Percentiles rank a stretch among this genome's conserved stretches.
phyloP scores from a whole-genome alignment of 2,888 invertebrate genomes.

The Drosophila prolongata region DNA sequence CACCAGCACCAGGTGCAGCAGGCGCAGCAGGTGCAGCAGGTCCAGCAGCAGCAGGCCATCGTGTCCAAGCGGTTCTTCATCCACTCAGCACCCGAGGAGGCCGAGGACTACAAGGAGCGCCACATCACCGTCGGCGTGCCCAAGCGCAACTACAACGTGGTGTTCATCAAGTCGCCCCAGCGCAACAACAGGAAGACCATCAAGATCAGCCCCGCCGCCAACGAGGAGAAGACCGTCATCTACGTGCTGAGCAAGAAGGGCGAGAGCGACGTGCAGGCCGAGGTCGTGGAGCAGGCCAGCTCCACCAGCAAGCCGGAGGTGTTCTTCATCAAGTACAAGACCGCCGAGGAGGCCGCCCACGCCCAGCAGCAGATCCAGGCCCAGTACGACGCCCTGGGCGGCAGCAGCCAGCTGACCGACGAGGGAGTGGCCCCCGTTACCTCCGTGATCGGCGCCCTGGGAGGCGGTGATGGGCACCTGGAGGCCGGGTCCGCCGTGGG shows the following conservation, averaged over 20 bases:
- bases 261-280: slow-evolving; percentile 81
- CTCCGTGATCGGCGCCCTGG: slow-evolving; percentile 83
- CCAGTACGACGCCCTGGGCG: slow-evolving; percentile 83
- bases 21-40: slow-evolving; percentile 44
- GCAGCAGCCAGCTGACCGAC: slow-evolving; percentile 82
- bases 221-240: slow-evolving; percentile 84
- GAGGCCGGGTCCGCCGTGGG: slow-evolving; percentile 51
- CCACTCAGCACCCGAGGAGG: slow-evolving; percentile 84
- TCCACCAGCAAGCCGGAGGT: slow-evolving; percentile 84
- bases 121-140: slow-evolving; percentile 82
- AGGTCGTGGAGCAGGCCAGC: slow-evolving; percentile 80
- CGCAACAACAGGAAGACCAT: slow-evolving; percentile 80
- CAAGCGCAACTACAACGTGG: slow-evolving; percentile 84
- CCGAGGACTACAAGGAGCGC: slow-evolving; percentile 81
- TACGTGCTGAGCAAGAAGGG: slow-evolving; percentile 84
- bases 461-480: slow-evolving; percentile 50
- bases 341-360: slow-evolving; percentile 83
- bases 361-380: slow-evolving; percentile 84
- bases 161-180: slow-evolving; percentile 84
- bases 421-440: slow-evolving; percentile 83
- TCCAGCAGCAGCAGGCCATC: slow-evolving; percentile 70
- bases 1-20: slow-evolving; percentile 54
- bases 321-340: slow-evolving; percentile 85
- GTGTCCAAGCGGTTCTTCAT: slow-evolving; percentile 84
- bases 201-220: slow-evolving; percentile 81